phyloP scores from a whole-genome alignment of 2,888 invertebrate species.

The Hyposoter didymator region DNA sequence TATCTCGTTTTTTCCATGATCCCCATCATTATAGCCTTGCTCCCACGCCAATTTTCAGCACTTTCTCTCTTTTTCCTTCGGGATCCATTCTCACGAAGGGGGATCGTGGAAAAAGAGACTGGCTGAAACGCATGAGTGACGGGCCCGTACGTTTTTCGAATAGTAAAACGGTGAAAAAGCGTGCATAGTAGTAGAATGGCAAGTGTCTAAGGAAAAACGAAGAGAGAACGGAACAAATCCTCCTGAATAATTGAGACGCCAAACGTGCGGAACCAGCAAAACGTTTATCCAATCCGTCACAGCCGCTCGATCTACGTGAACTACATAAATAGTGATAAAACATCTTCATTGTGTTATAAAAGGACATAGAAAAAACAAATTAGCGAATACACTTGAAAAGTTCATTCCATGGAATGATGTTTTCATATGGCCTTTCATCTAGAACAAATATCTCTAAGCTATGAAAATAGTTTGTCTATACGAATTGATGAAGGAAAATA shows the following conservation, averaged over 20 bases:
- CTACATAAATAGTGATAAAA: background rate
- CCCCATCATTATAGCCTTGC: conserved; percentile 43
- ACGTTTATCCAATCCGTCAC: conserved; percentile 69
- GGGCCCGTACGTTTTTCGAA: conserved; percentile 68
- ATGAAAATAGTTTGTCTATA: background rate
- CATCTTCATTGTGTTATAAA: conserved; percentile 13
- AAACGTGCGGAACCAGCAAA: conserved; percentile 69
- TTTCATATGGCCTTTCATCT: background rate
- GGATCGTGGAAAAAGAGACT: background rate
- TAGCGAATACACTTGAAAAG: background rate
- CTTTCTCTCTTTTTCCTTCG: conserved; percentile 49
- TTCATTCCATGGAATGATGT: background rate
- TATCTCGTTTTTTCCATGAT: conserved; percentile 46
- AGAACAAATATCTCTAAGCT: background rate
- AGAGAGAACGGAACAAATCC: conserved; percentile 66
- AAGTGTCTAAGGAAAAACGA: conserved; percentile 31
- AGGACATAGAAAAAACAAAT: background rate
- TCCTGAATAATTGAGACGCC: conserved; percentile 71
- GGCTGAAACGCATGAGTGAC: conserved; percentile 60
- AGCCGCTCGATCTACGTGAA: conserved; percentile 16
- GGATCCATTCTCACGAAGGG: conserved; percentile 26
- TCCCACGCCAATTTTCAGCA: conserved; percentile 33
- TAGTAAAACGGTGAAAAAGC: conserved; percentile 65
- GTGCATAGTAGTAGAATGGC: conserved; percentile 8
- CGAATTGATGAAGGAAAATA: background rate